Evolutionary conservation across 2,888 invertebrate genomes (phyloP).

Genomic region (Chirona hameri): DNA sequence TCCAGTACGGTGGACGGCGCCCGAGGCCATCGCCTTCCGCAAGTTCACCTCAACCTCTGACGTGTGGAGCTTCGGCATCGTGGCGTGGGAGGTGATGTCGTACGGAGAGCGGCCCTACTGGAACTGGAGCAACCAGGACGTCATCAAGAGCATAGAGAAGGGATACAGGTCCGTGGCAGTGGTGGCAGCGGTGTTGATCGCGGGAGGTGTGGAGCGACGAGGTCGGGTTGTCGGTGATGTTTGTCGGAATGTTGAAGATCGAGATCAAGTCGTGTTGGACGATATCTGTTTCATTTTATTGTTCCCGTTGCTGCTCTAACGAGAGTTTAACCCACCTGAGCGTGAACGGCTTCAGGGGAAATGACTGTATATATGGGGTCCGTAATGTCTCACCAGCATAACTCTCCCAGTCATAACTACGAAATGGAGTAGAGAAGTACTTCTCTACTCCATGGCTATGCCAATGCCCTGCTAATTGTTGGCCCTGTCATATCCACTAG

Average conservation of each 20-base stretch:
- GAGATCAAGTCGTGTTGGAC: too few species aligned
- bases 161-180: constrained; percentile 61
- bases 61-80: constrained; percentile 99
- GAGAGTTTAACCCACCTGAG: too few species aligned
- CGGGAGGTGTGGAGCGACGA: too few species aligned
- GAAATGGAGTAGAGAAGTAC: neutral
- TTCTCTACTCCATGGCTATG: neutral
- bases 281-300: too few species aligned
- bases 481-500: neutral
- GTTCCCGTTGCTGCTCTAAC: too few species aligned
- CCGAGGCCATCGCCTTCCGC: constrained; percentile 96
- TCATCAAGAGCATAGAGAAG: constrained; percentile 97
- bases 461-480: neutral
- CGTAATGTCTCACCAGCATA: too few species aligned
- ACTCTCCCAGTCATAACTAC: too few species aligned
- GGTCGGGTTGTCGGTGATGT: too few species aligned
- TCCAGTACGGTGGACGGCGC: constrained; percentile 98
- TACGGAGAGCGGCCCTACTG: constrained; percentile 99
- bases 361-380: too few species aligned
- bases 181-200: too few species aligned
- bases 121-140: constrained; percentile 99
- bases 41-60: constrained; percentile 99
- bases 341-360: too few species aligned
- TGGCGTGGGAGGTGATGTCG: constrained; percentile 99
- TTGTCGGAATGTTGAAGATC: too few species aligned